Base-by-base conservation (phyloP, 2,113 vertebrate species). In the Brachirus orientalis region DNA sequence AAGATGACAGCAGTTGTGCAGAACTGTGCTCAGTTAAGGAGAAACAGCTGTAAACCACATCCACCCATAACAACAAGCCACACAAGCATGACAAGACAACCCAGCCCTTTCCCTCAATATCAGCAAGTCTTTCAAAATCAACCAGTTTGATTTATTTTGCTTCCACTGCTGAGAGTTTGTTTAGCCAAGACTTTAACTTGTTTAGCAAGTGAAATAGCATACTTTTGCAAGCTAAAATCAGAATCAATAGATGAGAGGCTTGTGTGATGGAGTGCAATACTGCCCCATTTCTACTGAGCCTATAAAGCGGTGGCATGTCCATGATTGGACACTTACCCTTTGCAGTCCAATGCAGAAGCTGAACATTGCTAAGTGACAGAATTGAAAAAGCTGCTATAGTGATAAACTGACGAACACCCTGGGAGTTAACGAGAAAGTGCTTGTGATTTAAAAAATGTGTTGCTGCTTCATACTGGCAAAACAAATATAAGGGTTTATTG, bases 31-130 rank as follows among this genome's bases (percentile, higher is more conserved):
- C 14, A 14, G 58, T 62, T 86, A 75, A 80, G 43, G 59, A 63
- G 41, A 80, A 86, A 71, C 78, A 77, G 82, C 71, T 80, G 77
- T 54, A 64, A 10, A 6, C 19, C 45, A 46, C 45, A 69, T 83
- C 72, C 75, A 37, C 73, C 78, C 70, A 51, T 50, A 55, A 80
- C 74, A 75, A 75, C 84, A 71, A 72, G 66, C 46, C 35, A 65
- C 41, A 75, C 13, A 19, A 66, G 66, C 66, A 69, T 16, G 8
- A 69, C 73, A 83, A 50, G 80, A 78, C 19, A 64, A 58, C 66
- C 69, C 66, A 45, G 63, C 78, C 85, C 65, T 75, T 58, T 36
- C 51, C 57, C 48, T 59, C 54, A 50, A 6, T 56, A 67, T 62
- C 59, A 60, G 33, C 19, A 17, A 53, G 65, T 62, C 56, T 57